Percentiles rank a stretch among this genome's conserved stretches.
Evolutionary conservation across 1,140 invertebrate genomes (phyloP).

Genomic region (Asobara japonica): DNA sequence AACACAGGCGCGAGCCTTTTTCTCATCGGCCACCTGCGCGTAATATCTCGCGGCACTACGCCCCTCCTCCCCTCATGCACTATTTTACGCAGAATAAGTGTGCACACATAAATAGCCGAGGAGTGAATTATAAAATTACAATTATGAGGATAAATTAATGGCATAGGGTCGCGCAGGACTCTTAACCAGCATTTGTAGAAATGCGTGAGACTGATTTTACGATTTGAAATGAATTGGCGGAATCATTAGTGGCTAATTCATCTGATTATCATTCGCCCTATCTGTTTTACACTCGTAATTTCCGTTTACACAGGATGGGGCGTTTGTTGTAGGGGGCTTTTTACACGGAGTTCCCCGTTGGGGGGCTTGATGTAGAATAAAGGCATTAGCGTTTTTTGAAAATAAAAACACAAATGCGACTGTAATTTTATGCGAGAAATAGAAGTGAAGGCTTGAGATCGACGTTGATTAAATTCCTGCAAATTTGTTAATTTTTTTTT

Average conservation of each 20-base stretch:
- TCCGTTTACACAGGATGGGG: neutral
- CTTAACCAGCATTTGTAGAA: neutral
- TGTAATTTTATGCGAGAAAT: too few relatives aligned
- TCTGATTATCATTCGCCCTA: neutral
- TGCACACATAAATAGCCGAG: neutral
- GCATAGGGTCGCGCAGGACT: neutral
- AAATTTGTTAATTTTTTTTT: too few relatives aligned
- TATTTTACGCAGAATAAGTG: neutral
- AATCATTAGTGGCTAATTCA: neutral
- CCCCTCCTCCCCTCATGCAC: neutral
- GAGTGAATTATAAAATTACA: neutral
- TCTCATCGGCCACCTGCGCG: constrained; percentile 1
- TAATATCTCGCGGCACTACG: neutral
- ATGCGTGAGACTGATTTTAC: neutral
- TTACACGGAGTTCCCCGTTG: too few relatives aligned
- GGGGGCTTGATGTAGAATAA: neutral
- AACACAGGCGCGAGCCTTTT: neutral
- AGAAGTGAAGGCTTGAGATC: too few relatives aligned
- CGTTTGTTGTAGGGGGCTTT: neutral
- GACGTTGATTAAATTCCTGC: too few relatives aligned
- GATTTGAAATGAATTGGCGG: neutral
- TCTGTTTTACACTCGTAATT: neutral
- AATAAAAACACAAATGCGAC: too few relatives aligned
- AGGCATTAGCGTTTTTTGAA: too few relatives aligned
- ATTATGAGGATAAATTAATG: neutral